Conservation (phyloP, 2,113 vertebrate genomes). For the Struthio camelus region DNA sequence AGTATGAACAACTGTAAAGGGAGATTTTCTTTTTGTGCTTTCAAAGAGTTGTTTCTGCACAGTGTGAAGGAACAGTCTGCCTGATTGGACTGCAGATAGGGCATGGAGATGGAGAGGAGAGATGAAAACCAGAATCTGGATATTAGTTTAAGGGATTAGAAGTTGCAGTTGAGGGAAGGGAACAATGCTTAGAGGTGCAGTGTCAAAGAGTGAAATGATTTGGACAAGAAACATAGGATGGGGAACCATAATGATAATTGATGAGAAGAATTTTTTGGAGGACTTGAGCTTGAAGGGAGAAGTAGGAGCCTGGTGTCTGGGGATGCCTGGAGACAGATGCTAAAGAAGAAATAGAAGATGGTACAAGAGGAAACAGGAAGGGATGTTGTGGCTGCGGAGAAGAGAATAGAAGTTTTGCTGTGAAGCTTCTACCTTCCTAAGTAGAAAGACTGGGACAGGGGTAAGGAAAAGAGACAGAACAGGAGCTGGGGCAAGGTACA, state of each 20-base stretch:
- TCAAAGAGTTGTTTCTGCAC: not conserved
- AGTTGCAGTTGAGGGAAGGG: not conserved
- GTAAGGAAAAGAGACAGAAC: not conserved
- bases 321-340: not conserved
- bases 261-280: not conserved
- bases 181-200: not conserved
- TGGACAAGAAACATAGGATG: not conserved
- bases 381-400: not conserved
- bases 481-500: fast-evolving
- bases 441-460: not conserved
- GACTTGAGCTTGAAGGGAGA: not conserved
- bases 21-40: not conserved
- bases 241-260: not conserved
- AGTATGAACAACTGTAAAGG: fast-evolving
- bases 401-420: not conserved
- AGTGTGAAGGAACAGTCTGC: not conserved
- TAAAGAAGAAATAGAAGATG: not conserved
- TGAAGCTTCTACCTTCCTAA: not conserved
- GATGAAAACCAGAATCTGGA: not conserved
- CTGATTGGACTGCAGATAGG: not conserved
- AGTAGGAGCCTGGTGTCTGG: not conserved
- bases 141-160: not conserved
- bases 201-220: not conserved
- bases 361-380: not conserved
- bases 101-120: not conserved